These are phyloP conservation scores for Nephila pilipes DNA, from an alignment of 1,140 invertebrate genomes.

Conservation along the genomic window DNA sequence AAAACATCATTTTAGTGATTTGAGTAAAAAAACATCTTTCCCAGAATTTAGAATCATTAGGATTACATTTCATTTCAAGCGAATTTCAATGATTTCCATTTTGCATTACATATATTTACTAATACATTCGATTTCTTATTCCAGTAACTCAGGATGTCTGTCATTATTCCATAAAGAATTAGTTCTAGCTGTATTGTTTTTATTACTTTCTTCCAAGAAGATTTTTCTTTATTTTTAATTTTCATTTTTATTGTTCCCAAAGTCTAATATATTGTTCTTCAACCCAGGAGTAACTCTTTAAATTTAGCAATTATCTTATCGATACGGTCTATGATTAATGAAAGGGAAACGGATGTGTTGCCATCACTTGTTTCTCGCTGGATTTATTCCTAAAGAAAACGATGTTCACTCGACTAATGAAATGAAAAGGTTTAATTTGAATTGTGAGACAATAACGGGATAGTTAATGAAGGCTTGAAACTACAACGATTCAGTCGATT, in stretches of 20 bases:
- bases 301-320: slow-evolving; percentile 11
- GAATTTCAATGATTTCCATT: neutral
- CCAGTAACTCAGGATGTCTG: neutral
- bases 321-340: slow-evolving; percentile 14
- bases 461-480: too few relatives aligned
- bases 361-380: neutral
- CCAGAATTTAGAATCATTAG: too few relatives aligned
- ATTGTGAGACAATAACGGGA: too few relatives aligned
- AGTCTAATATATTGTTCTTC: neutral
- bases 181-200: slow-evolving; percentile 4
- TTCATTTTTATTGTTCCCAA: neutral
- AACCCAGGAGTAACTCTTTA: neutral
- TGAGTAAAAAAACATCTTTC: too few relatives aligned
- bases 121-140: neutral
- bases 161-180: slow-evolving; percentile 2
- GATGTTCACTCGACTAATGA: too few relatives aligned
- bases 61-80: too few relatives aligned
- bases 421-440: neutral
- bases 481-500: neutral
- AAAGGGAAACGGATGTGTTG: neutral
- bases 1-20: too few relatives aligned
- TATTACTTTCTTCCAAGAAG: neutral
- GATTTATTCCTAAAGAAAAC: neutral
- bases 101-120: neutral
- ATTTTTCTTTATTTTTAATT: neutral